A percentile compares a stretch with the other conserved stretches of the same genome.
Evolutionary conservation across 2,797 vertebrate genomes (phyloP).

Genomic region (Coccyzus lansbergi): DNA sequence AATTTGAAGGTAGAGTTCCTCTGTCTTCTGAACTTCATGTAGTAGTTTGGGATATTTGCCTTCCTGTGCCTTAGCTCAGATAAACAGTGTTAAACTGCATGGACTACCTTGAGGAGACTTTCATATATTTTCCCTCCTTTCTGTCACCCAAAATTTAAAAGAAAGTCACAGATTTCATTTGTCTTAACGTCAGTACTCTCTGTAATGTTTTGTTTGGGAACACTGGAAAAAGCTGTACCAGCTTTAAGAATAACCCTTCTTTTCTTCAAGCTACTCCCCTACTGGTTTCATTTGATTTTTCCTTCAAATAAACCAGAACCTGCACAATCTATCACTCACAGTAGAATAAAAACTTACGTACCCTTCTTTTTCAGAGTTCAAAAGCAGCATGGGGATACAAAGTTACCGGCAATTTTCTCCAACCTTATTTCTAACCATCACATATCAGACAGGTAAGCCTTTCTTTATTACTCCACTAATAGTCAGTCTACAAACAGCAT

Average conservation of each 20-base stretch:
- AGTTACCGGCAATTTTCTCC: not conserved
- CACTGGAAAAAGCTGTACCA: not conserved
- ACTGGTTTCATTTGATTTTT: not conserved
- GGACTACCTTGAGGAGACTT: not conserved
- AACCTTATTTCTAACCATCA: not conserved
- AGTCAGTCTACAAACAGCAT: not conserved
- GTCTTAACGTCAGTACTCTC: not conserved
- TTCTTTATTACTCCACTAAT: not conserved
- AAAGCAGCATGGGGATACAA: not conserved
- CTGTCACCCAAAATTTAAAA: not conserved
- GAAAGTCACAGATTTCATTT: not conserved
- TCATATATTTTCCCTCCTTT: not conserved
- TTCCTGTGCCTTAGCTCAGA: not conserved
- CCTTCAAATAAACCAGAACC: not conserved
- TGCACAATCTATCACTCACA: not conserved
- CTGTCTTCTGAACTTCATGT: too few relatives aligned
- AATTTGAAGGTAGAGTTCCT: not conserved
- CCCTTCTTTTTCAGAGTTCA: not conserved
- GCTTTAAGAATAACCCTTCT: not conserved
- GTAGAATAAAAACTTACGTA: accelerated
- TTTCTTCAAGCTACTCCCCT: not conserved
- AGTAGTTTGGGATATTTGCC: not conserved
- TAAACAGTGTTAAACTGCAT: not conserved
- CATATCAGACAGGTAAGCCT: not conserved
- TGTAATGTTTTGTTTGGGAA: not conserved